Base-by-base conservation (phyloP, 1,140 invertebrate species). In the Heliconius eleuchia region DNA sequence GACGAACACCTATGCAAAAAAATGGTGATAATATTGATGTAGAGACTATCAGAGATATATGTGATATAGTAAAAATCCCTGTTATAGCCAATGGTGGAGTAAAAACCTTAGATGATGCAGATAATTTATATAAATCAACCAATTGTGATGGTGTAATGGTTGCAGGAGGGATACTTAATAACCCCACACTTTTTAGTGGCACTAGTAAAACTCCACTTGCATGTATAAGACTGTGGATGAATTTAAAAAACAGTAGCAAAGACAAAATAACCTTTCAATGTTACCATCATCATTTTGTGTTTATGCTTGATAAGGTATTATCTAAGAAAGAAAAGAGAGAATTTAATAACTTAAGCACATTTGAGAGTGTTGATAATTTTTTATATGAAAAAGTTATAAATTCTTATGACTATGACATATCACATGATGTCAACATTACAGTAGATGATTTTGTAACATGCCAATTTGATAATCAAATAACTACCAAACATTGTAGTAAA, bases 201-300 rank as follows among this genome's bases (percentile, higher is more conserved):
- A 91, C 84, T 73, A 84, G 87, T 80, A 92, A 88, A 39, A 99
- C 98, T 18, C 97, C 98, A 0, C 66, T 96, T 2, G 92, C 95
- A 71, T 99, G 98, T 95, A 90, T 99, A 11, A 96, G 97, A 94
- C 95, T 98, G 71, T 99, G 98, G 98, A 94, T 99, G 81, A 95
- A 97, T 85, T 96, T 99, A 71, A 96, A 96, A 81, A 84, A 92
- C 74, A 82, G 86, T 71, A 90, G 93, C 42, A 81, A 89, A 86
- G 80, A 95, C 88, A 89, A 95, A 95, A 91, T 96, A 83, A 95
- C 96, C 57, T 98, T 98, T 94, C 96, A 97, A 78, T 97, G 96
- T 89, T 98, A 99, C 87, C 98, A 99, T 94, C 98, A 99, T 91
- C 98, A 99, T 95, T 95, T 99, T 74, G 97, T 98, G 71, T 99